Evolutionary conservation across 1,140 invertebrate genomes (phyloP).

Genomic region (Episyrphus balteatus): DNA sequence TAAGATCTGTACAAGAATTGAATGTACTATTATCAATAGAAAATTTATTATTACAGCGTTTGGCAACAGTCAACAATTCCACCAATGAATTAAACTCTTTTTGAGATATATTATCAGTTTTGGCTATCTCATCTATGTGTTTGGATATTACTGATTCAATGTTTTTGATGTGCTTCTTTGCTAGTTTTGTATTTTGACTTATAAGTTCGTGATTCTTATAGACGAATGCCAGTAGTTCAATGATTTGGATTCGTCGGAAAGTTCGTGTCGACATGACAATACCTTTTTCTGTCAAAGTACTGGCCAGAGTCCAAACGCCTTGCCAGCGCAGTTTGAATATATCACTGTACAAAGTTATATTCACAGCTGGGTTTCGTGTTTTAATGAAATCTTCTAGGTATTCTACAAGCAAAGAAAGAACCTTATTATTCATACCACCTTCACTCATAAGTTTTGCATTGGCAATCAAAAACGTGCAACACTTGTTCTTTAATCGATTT

Average conservation of each 20-base stretch:
- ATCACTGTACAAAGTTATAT: constrained; percentile 7
- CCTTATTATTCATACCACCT: background rate
- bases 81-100: constrained; percentile 12
- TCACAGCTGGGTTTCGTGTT: constrained; percentile 11
- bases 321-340: constrained; percentile 11
- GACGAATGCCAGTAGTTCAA: constrained; percentile 42
- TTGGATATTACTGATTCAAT: constrained; percentile 6
- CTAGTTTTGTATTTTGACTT: background rate
- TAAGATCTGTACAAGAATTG: constrained; percentile 14
- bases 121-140: constrained; percentile 4
- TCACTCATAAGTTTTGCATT: constrained; percentile 4
- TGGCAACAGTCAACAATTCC: constrained; percentile 4
- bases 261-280: constrained; percentile 40
- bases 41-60: constrained; percentile 2
- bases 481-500: constrained; percentile 13
- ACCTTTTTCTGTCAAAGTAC: constrained; percentile 3
- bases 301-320: constrained; percentile 8
- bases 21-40: background rate
- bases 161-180: constrained; percentile 4
- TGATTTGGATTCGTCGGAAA: constrained; percentile 42
- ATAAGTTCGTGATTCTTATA: constrained; percentile 37
- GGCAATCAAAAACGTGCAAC: constrained; percentile 8
- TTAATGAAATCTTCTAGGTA: constrained; percentile 11
- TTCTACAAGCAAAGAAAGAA: constrained; percentile 5
- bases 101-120: constrained; percentile 1